phyloP scores from a whole-genome alignment of 2,797 vertebrate species.

The Rhynchonycteris naso region DNA sequence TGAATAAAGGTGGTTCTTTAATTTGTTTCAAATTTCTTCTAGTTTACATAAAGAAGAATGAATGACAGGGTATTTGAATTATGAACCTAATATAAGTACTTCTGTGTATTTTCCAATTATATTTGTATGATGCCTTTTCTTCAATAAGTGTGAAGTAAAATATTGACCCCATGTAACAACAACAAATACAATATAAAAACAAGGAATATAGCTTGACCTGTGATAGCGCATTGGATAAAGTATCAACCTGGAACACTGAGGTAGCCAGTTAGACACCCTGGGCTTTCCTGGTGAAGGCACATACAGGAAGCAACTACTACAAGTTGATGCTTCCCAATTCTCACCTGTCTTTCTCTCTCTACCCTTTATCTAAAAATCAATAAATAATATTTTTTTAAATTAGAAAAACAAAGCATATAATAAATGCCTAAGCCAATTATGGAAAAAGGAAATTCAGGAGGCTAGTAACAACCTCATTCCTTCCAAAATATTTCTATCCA shows the following conservation, averaged over 20 bases:
- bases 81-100: not conserved
- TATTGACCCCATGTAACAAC: not conserved
- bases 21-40: conserved; percentile 39
- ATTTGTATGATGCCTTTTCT: not conserved
- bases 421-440: not conserved
- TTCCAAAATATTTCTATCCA: conserved; percentile 17
- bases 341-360: too few relatives aligned
- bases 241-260: too few relatives aligned
- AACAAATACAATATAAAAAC: not conserved
- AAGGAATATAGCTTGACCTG: not conserved
- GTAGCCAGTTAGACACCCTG: too few relatives aligned
- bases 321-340: too few relatives aligned
- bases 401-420: not conserved
- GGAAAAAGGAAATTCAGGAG: not conserved
- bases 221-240: too few relatives aligned
- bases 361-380: too few relatives aligned
- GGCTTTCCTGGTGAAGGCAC: too few relatives aligned
- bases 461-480: not conserved
- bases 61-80: not conserved
- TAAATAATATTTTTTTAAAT: too few relatives aligned
- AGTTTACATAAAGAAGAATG: conserved; percentile 28
- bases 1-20: not conserved
- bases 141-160: conserved; percentile 41
- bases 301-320: too few relatives aligned
- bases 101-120: conserved; percentile 4